Evolutionary conservation across 2,888 invertebrate species (phyloP).

Genomic region (Nephrotoma guestfalica): DNA sequence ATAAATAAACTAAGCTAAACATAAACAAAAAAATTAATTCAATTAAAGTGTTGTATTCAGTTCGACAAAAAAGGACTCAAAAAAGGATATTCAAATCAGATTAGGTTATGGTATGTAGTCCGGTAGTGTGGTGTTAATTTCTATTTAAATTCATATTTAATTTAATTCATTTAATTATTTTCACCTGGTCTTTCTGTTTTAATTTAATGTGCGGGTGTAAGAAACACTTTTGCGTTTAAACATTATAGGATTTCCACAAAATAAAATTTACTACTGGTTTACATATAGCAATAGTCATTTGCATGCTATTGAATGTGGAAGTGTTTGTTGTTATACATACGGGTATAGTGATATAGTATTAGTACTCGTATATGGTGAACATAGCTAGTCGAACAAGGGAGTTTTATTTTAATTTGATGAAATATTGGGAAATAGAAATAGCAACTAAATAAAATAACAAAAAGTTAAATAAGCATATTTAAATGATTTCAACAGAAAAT

Average conservation of each 20-base stretch:
- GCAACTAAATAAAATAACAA: background rate
- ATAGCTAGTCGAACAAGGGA: background rate
- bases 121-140: background rate
- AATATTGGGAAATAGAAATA: background rate
- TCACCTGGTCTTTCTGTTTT: background rate
- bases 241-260: background rate
- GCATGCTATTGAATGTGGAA: background rate
- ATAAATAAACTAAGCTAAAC: background rate
- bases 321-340: background rate
- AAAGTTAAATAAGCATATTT: background rate
- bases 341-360: background rate
- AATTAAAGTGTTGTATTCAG: background rate
- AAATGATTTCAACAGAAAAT: background rate
- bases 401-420: background rate
- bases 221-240: background rate
- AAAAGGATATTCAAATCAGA: background rate
- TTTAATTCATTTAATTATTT: background rate
- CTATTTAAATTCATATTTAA: background rate
- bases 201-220: background rate
- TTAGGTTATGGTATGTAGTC: background rate
- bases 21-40: background rate
- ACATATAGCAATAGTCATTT: background rate
- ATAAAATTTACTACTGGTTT: background rate
- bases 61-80: background rate
- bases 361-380: too few species aligned